Percentiles rank a stretch among this genome's conserved stretches.
phyloP scores from a whole-genome alignment of 2,113 vertebrate species.

The Macrotus californicus region DNA sequence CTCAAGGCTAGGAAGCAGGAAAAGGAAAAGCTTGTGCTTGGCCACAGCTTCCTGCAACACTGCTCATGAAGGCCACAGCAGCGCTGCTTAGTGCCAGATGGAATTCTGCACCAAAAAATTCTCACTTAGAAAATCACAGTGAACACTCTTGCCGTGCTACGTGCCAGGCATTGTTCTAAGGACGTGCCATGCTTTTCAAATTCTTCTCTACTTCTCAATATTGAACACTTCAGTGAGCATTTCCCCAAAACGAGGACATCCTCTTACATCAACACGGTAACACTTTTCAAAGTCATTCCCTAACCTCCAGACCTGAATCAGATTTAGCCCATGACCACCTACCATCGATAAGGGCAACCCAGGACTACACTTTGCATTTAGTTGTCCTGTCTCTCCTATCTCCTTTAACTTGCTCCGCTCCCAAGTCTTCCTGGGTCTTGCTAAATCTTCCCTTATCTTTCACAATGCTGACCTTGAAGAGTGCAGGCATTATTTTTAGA shows the following conservation, averaged over 20 bases:
- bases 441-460: background rate
- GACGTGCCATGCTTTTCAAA: background rate
- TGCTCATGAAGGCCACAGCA: background rate
- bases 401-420: background rate
- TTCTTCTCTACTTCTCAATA: background rate
- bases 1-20: background rate
- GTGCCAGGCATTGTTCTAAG: no score
- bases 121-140: background rate
- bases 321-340: background rate
- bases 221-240: background rate
- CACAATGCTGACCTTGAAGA: background rate
- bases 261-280: background rate
- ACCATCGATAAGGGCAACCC: background rate
- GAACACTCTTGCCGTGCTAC: background rate
- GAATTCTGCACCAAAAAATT: background rate
- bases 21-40: background rate
- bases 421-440: background rate
- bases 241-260: background rate
- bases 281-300: background rate
- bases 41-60: background rate
- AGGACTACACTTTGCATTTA: fast-evolving
- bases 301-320: background rate
- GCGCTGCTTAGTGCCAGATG: background rate
- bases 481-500: background rate
- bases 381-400: no score